Evolutionary conservation across 2,888 invertebrate species (phyloP).

Genomic region (Eurois occulta): DNA sequence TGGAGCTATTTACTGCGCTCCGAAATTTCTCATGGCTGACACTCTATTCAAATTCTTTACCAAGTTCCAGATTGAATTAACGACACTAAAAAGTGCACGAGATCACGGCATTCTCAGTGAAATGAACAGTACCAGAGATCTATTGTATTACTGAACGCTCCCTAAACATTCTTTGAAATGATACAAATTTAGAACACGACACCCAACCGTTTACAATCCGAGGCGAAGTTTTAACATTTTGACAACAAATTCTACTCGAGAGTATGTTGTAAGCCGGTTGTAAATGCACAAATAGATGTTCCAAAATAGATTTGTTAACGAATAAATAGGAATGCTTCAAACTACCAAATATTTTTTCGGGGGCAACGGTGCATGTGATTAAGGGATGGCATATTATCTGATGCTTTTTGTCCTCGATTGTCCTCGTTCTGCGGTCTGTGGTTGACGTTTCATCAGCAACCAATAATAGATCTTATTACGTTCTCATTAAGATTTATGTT

Average conservation of each 20-base stretch:
- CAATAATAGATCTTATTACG: conserved; percentile 75
- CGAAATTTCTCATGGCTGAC: conserved; percentile 82
- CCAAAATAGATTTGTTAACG: conserved; percentile 83
- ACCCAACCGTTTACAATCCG: conserved; percentile 70
- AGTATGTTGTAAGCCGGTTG: conserved; percentile 79
- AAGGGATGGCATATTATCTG: conserved; percentile 89
- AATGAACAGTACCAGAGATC: conserved; percentile 83
- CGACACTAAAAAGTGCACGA: conserved; percentile 83
- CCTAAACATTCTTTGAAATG: conserved; percentile 81
- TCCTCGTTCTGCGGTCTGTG: conserved; percentile 88
- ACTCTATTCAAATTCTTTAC: conserved; percentile 80
- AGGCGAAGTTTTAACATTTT: conserved; percentile 79
- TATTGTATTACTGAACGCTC: conserved; percentile 77
- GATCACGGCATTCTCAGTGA: conserved; percentile 79
- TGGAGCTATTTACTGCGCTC: conserved; percentile 82
- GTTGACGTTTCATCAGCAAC: conserved; percentile 74
- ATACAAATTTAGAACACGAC: conserved; percentile 83
- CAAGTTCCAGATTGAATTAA: conserved; percentile 82
- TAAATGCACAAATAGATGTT: conserved; percentile 82
- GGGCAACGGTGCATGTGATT: conserved; percentile 90
- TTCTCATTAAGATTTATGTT: conserved; percentile 71
- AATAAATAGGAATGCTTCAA: conserved; percentile 82
- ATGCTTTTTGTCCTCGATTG: conserved; percentile 84
- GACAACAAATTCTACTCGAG: conserved; percentile 79
- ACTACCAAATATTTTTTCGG: conserved; percentile 87